Evolutionary conservation across 2,113 vertebrate species (phyloP).

Genomic region (Xyliphius kryptos): DNA sequence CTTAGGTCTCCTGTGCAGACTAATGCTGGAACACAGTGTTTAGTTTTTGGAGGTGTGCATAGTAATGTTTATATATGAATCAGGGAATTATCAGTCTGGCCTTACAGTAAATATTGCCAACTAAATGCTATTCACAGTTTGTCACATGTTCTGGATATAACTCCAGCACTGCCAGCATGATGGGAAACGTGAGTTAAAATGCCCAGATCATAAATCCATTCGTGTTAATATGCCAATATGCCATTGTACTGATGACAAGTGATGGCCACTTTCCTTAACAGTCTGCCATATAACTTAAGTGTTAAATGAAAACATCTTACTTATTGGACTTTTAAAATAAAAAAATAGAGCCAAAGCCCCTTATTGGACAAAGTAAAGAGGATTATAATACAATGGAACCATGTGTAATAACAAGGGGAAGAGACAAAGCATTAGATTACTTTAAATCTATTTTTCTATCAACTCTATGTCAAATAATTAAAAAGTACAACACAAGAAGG

Average conservation of each 20-base stretch:
- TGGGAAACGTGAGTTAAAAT: too few species aligned
- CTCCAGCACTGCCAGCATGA: too few species aligned
- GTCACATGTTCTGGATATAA: conserved; percentile 4
- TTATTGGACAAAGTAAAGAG: too few species aligned
- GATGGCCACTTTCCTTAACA: too few species aligned
- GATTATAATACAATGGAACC: too few species aligned
- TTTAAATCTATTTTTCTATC: too few species aligned
- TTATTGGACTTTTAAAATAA: conserved; percentile 12
- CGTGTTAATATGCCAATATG: too few species aligned
- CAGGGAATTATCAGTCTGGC: not conserved
- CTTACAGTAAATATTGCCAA: conserved; percentile 9
- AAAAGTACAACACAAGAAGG: conserved; percentile 11
- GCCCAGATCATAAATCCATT: too few species aligned
- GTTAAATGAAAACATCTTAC: not conserved
- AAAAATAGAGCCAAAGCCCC: not conserved
- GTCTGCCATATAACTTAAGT: too few species aligned
- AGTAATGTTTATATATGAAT: conserved; percentile 2
- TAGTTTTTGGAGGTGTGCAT: conserved; percentile 13
- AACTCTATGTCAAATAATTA: not conserved
- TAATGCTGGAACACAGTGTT: conserved; percentile 15
- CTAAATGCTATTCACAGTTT: not conserved
- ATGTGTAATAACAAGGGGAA: too few species aligned
- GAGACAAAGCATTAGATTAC: too few species aligned
- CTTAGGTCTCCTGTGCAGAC: not conserved
- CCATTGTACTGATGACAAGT: too few species aligned